These are phyloP conservation scores for Volucella inflata DNA, from an alignment of 2,888 invertebrate species.

Conservation along the genomic window DNA sequence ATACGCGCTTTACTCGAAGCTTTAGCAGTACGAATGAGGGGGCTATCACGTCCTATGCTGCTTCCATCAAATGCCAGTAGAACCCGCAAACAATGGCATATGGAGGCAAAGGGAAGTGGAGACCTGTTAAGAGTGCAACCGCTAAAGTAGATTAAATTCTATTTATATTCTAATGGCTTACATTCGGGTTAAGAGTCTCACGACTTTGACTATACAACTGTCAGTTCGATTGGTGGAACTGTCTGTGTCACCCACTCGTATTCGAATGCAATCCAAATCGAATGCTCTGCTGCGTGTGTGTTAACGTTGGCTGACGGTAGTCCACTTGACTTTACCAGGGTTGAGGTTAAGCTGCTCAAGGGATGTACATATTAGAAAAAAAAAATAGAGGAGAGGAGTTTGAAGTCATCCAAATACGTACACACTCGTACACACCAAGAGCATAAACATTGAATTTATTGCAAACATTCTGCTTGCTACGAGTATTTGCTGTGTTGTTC, in stretches of 20 bases:
- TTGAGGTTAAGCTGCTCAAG: conserved; percentile 40
- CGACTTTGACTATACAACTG: conserved; percentile 41
- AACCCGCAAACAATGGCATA: neutral
- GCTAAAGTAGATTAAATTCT: conserved; percentile 73
- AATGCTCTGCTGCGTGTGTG: neutral
- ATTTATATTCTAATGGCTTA: conserved; percentile 75
- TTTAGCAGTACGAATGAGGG: neutral
- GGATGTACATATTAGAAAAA: neutral
- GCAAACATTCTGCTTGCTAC: conserved; percentile 63
- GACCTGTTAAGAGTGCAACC: conserved; percentile 67
- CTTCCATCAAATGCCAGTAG: conserved; percentile 20
- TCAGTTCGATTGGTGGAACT: conserved; percentile 60
- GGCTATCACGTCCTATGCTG: neutral
- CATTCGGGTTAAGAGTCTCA: conserved; percentile 73
- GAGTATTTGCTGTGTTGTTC: conserved; percentile 47
- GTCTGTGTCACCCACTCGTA: conserved; percentile 68
- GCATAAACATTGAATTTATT: conserved; percentile 75
- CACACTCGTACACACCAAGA: conserved; percentile 51
- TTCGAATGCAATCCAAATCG: conserved; percentile 59
- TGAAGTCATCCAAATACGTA: too few species aligned
- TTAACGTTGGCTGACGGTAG: conserved; percentile 21
- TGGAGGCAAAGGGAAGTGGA: conserved; percentile 3
- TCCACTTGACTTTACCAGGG: conserved; percentile 62
- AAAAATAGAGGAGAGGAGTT: conserved; percentile 21
- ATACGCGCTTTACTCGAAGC: conserved; percentile 8